Base-by-base conservation (phyloP, 2,113 vertebrate genomes). In the Dolichotis patagonum region DNA sequence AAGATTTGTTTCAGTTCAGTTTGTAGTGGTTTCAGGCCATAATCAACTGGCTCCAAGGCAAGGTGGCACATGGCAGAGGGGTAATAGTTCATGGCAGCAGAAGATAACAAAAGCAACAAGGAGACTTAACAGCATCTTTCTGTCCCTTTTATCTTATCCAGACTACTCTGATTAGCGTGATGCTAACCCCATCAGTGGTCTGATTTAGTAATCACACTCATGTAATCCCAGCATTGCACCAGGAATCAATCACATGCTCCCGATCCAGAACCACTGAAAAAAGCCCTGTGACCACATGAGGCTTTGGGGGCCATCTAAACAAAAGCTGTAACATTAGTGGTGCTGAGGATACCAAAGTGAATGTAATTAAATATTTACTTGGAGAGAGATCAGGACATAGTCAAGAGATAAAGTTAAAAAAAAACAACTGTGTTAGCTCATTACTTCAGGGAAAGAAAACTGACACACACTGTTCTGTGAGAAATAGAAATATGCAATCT, bases 291-390 rank as follows among this genome's bases (percentile, higher is more conserved):
- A n/a, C 7, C 35, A 4, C 16, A 3, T 69, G 35, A 69, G 35
- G 35, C 17, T n/a, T n/a, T 38, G 17, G 35, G 17, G 17, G 67
- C 2, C 16, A 38, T 69, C 35, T n/a, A 69, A 69, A 9, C 7
- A 69, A 35, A 69, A 20, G 67, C 67, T 35, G 20, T n/a, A 69
- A 69, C 17, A 69, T 69, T 8, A 69, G 35, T n/a, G n/a, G 17
- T 91, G 63, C 4, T 56, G 60, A 88, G 91, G 58, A 78, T 91
- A 85, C 49, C 62, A 83, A 93, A 38, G 32, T 93, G 80, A 58
- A 60, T 63, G 54, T 35, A 94, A 75, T 85, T 69, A 91, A 75
- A 28, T n/a, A 75, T 30, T 60, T 75, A 4, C 3, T 20, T 77
- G 85, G 38, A 26, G 35, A 54, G 88, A 89, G 7, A 0, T 85